Percentiles rank a stretch among this genome's conserved stretches.
Evolutionary conservation across 1,140 invertebrate species (phyloP).

Genomic region (Drosophila lacteicornis): DNA sequence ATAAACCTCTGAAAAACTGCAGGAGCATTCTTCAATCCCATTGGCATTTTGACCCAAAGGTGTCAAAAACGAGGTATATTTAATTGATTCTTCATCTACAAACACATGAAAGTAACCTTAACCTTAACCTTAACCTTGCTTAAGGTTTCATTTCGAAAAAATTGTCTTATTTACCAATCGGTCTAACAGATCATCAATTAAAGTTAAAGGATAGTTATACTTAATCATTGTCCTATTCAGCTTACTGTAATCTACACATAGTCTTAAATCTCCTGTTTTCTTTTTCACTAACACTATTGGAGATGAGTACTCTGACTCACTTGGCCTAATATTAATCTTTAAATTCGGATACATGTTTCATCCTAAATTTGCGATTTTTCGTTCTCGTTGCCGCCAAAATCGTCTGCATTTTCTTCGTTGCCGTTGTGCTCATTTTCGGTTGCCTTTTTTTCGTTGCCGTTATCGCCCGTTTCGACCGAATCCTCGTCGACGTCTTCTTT

Average conservation of each 20-base stretch:
- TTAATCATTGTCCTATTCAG: background rate
- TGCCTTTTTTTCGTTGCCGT: no score
- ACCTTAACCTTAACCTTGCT: no score
- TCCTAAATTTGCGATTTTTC: no score
- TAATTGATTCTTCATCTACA: background rate
- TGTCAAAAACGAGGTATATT: background rate
- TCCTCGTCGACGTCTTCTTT: no score
- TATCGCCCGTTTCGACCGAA: no score
- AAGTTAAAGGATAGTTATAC: background rate
- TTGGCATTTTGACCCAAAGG: background rate
- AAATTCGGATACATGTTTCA: no score
- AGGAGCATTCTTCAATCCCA: background rate
- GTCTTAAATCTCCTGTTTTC: background rate
- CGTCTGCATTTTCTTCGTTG: no score
- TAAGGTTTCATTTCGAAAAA: background rate
- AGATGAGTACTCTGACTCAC: background rate
- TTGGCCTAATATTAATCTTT: conserved; percentile 1
- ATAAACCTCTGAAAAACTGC: conserved; percentile 4
- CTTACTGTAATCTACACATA: background rate
- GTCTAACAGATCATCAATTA: conserved; percentile 1
- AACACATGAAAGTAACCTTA: no score
- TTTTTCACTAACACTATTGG: conserved; percentile 1
- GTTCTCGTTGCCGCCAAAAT: no score
- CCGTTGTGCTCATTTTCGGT: no score
- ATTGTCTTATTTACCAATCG: background rate